A percentile compares a stretch with the other conserved stretches of the same genome.
phyloP scores from a whole-genome alignment of 2,797 vertebrate genomes.

The Sternotherus odoratus region DNA sequence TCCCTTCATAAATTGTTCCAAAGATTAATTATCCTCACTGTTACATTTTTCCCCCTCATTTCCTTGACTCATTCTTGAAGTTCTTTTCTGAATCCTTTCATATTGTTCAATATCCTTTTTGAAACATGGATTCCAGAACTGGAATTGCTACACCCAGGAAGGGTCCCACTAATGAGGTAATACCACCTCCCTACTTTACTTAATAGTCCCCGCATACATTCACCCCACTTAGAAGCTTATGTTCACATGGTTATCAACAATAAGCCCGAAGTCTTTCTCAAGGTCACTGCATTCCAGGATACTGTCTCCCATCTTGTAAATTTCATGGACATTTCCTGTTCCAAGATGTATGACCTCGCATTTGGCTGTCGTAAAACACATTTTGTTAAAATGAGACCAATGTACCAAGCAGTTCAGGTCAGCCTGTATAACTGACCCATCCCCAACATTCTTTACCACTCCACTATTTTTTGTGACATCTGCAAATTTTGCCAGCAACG shows the following conservation, averaged over 20 bases:
- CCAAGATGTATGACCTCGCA: not conserved
- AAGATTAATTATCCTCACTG: not conserved
- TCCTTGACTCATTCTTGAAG: not conserved
- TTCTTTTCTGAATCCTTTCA: not conserved
- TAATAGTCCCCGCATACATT: not conserved
- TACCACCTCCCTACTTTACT: not conserved
- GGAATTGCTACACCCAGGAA: not conserved
- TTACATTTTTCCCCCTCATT: not conserved
- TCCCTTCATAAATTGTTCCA: not conserved
- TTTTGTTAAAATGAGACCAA: not conserved
- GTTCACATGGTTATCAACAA: not conserved
- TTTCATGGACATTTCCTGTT: not conserved
- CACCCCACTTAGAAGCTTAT: not conserved
- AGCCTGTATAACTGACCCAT: not conserved
- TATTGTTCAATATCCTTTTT: not conserved
- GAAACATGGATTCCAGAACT: not conserved
- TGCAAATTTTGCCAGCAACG: not conserved
- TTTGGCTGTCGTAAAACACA: not conserved
- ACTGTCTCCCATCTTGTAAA: not conserved
- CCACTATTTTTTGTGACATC: not conserved
- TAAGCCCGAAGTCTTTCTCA: not conserved
- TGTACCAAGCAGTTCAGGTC: not conserved
- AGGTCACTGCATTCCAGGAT: not conserved
- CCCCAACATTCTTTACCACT: not conserved
- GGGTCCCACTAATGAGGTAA: not conserved